phyloP scores from a whole-genome alignment of 2,888 invertebrate genomes.

The Trachelus tabidus region DNA sequence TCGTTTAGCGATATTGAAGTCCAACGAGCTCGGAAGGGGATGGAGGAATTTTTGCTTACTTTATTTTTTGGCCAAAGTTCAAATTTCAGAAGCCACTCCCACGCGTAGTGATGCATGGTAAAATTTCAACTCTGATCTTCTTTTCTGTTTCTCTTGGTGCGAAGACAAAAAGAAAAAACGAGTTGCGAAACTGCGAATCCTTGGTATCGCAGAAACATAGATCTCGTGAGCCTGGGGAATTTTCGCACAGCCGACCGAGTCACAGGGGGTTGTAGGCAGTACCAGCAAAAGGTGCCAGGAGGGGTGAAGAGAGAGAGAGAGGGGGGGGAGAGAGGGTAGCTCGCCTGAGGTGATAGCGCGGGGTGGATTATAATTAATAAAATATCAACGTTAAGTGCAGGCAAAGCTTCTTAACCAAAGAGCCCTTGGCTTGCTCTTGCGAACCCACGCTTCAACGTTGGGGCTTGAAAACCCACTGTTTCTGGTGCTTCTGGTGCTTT shows the following conservation, averaged over 20 bases:
- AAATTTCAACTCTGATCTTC: too few species aligned
- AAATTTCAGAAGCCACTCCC: too few species aligned
- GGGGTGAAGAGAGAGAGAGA: background rate
- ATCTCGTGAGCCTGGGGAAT: background rate
- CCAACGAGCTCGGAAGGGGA: background rate
- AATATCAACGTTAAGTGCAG: constrained; percentile 52
- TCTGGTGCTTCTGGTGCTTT: constrained; percentile 12
- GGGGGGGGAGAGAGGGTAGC: background rate
- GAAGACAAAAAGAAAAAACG: background rate
- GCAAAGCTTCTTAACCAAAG: constrained; percentile 51
- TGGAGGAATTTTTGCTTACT: background rate
- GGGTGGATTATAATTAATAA: constrained; percentile 49
- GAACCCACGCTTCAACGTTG: background rate
- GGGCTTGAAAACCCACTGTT: background rate
- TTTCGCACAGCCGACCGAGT: background rate
- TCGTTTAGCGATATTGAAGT: constrained; percentile 17
- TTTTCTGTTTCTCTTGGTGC: background rate
- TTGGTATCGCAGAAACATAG: background rate
- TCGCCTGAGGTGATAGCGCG: constrained; percentile 10
- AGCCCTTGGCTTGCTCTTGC: constrained; percentile 26
- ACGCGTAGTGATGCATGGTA: too few species aligned
- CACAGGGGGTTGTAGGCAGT: background rate
- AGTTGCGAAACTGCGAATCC: background rate
- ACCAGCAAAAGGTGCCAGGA: background rate
- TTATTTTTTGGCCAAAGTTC: background rate